These are phyloP conservation scores for Saccostrea echinata DNA, from an alignment of 1,140 invertebrate species.

Conservation along the genomic window DNA sequence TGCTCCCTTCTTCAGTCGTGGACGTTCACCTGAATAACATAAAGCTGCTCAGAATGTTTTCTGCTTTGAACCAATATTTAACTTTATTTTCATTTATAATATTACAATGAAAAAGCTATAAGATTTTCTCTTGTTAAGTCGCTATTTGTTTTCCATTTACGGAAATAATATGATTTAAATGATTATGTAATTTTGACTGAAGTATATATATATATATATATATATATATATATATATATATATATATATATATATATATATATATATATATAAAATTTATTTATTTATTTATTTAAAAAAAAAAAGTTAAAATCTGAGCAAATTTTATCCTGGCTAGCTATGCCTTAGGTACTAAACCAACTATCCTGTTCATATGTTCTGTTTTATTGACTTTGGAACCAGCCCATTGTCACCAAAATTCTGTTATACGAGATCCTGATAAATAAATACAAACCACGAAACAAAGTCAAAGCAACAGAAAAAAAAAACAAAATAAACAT, in stretches of 20 bases:
- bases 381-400: background rate
- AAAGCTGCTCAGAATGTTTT: background rate
- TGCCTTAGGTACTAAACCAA: background rate
- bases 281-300: background rate
- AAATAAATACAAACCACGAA: background rate
- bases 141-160: background rate
- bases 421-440: background rate
- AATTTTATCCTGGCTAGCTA: background rate
- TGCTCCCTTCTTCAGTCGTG: background rate
- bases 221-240: no score
- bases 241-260: no score
- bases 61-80: background rate
- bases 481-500: background rate
- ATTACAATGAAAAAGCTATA: background rate
- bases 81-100: background rate
- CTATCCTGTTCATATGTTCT: background rate
- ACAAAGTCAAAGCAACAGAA: background rate
- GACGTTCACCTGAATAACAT: conserved; percentile 2
- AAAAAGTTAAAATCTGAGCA: background rate
- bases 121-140: background rate
- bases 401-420: background rate
- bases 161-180: background rate
- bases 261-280: background rate
- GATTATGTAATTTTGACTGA: background rate
- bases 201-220: no score